Conservation (phyloP, 2,797 vertebrate species). For the Cephalopachus bancanus region DNA sequence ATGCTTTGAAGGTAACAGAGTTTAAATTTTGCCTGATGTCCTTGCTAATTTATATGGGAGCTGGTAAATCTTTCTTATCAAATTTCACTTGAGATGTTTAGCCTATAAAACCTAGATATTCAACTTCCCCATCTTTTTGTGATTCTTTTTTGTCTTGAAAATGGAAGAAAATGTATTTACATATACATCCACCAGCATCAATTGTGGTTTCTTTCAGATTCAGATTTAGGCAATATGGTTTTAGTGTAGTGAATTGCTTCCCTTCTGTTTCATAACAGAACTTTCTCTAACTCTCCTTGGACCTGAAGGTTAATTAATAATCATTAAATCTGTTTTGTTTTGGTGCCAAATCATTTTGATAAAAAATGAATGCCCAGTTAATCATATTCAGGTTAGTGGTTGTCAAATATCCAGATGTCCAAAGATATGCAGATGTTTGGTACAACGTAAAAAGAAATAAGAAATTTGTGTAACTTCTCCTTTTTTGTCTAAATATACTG, state of each 20-base stretch:
- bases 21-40: background rate
- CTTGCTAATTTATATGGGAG: background rate
- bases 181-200: background rate
- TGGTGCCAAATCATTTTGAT: slow-evolving; percentile 71
- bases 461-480: slow-evolving; percentile 27
- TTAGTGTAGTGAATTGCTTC: background rate
- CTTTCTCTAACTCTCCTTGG: slow-evolving; percentile 61
- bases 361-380: slow-evolving; percentile 63
- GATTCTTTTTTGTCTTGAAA: background rate
- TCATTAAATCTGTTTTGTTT: slow-evolving; percentile 70
- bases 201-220: slow-evolving; percentile 1
- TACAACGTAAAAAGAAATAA: slow-evolving; percentile 59
- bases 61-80: background rate
- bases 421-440: slow-evolving; percentile 66
- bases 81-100: background rate
- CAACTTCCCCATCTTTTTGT: background rate
- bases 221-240: background rate
- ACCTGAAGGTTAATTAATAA: slow-evolving; percentile 77
- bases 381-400: slow-evolving; percentile 67
- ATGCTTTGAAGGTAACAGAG: background rate
- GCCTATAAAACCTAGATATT: background rate
- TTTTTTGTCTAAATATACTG: slow-evolving; percentile 13
- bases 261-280: slow-evolving; percentile 40
- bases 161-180: background rate
- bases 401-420: slow-evolving; percentile 65